Conservation (phyloP, 2,797 vertebrate species). For the Lepus townsendii region DNA sequence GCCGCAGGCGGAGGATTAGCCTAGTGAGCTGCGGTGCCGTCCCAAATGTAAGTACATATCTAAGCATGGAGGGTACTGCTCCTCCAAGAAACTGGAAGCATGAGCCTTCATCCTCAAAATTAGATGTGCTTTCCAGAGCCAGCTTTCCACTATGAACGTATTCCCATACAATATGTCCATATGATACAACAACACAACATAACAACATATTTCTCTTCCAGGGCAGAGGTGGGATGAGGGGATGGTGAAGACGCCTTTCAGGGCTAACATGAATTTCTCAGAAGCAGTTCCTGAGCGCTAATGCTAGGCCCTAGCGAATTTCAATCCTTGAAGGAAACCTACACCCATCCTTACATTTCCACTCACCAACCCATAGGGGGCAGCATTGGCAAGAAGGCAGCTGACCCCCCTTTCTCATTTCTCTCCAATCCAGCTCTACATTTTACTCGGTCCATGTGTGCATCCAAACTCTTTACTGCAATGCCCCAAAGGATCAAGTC, state of each 20-base stretch:
- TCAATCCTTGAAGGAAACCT: not conserved
- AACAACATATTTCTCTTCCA: not conserved
- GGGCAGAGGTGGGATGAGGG: not conserved
- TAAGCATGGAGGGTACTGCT: constrained; percentile 4
- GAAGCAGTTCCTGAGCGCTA: not conserved
- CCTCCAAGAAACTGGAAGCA: constrained; percentile 12
- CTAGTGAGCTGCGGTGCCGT: no score
- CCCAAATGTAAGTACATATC: not conserved
- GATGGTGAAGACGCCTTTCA: not conserved
- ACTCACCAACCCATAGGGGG: not conserved
- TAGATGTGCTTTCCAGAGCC: not conserved
- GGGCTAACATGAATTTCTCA: not conserved
- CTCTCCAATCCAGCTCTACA: not conserved
- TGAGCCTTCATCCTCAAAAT: constrained; percentile 20
- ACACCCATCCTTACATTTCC: not conserved
- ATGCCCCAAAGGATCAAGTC: not conserved
- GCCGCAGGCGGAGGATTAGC: no score
- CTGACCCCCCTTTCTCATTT: not conserved
- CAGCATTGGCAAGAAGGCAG: not conserved
- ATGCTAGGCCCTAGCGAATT: not conserved
- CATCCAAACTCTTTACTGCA: not conserved
- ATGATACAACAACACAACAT: no score
- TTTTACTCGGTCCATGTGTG: not conserved
- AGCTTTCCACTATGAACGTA: not conserved
- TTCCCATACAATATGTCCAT: not conserved